A percentile compares a stretch with the other conserved stretches of the same genome.
Conservation (phyloP, 2,113 vertebrate species). For the Datnioides undecimradiatus region DNA sequence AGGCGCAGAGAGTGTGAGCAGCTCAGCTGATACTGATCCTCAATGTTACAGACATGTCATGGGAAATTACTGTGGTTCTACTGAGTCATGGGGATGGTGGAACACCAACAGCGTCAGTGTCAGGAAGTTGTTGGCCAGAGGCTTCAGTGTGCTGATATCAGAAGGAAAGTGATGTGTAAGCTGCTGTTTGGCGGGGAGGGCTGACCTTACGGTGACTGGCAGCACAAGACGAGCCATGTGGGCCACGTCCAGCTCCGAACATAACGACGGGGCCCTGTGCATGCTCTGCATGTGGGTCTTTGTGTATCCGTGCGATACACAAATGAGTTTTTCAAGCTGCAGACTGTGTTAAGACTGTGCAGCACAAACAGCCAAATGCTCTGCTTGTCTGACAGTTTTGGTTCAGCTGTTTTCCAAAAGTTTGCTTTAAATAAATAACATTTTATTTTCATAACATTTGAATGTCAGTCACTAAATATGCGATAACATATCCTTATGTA, state of each 20-base stretch:
- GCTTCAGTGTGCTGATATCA: constrained; percentile 48
- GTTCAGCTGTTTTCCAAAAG: background rate
- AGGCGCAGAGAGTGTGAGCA: constrained; percentile 1
- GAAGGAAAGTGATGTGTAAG: constrained; percentile 52
- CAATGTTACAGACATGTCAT: constrained; percentile 32
- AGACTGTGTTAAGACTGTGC: background rate
- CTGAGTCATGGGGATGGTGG: constrained; percentile 52
- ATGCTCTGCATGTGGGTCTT: constrained; percentile 28
- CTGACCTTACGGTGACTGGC: constrained; percentile 19
- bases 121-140: constrained; percentile 55
- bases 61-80: constrained; percentile 44
- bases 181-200: constrained; percentile 28
- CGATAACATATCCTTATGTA: background rate
- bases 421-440: background rate
- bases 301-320: constrained; percentile 22
- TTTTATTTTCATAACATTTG: background rate
- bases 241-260: constrained; percentile 32
- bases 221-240: constrained; percentile 37
- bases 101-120: constrained; percentile 60
- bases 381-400: background rate
- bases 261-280: background rate
- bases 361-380: background rate
- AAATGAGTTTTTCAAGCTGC: background rate
- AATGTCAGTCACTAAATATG: background rate
- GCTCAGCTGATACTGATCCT: constrained; percentile 29